Evolutionary conservation across 1,140 invertebrate genomes (phyloP), one percentile per base, ranked within the genome.

Genomic region (Zaprionus davidi): DNA sequence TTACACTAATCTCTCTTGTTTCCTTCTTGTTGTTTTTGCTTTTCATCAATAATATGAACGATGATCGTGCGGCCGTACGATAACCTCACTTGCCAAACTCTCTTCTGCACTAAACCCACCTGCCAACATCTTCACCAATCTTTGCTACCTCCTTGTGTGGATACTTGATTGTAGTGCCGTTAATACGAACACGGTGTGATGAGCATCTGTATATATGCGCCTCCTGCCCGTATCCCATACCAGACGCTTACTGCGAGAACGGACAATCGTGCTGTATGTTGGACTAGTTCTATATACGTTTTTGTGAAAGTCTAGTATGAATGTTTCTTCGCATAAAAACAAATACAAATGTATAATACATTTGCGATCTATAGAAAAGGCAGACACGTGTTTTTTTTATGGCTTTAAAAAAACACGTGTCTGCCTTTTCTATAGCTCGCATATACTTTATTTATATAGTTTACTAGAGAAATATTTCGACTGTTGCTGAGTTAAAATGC

Each of bases 251-350:
- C 49, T 92, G 91, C 59, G 12, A 70, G 22, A 71, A 84, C 46
- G 87, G 91, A 72, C 76, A 92, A 78, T 63, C 87, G 38, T 92
- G 91, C 78, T 92, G 91, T 77, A 74, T 88, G 64, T 66, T 92
- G 70, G 20, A 41, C 1, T 22, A 22, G 22, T 22, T 20, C 20
- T 20, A 20, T 20, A 20, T 20, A 20, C 20, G 20, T 20, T 20
- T 22, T 22, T 22, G 22, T 22, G 22, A 22, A 22, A 22, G 15
- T 41, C 13, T 26, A 49, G 20, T 49, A 77, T 53, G 34, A 28
- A 28, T 28, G 28, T 28, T 28, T 28, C 7, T 31, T 31, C 2
- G 28, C 28, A 28, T 28, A 28, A 7, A 31, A 64, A 71, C 38
- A 73, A 5, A 49, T 55, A 17, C 56, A 67, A 28, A 28, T 28